A percentile compares a stretch with the other conserved stretches of the same genome.
These are phyloP conservation scores for Morpho helenor DNA, from an alignment of 2,888 invertebrate genomes.

Conservation along the genomic window DNA sequence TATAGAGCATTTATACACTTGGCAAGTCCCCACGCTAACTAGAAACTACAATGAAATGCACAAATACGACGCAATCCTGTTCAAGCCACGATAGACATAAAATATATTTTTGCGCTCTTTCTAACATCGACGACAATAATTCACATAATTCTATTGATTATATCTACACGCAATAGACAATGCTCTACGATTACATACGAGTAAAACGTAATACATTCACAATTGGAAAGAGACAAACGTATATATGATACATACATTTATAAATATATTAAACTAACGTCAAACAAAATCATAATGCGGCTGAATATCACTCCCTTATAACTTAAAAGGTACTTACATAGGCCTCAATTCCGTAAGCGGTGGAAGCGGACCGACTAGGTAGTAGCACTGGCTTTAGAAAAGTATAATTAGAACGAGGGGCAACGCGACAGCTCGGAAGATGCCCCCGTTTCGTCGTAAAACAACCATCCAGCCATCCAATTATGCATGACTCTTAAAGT, in stretches of 20 bases:
- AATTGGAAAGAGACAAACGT: conserved; percentile 22
- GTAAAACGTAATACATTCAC: conserved; percentile 7
- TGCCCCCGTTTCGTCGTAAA: conserved; percentile 49
- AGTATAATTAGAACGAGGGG: conserved; percentile 55
- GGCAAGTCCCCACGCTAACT: too few relatives aligned
- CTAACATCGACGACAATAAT: conserved; percentile 16
- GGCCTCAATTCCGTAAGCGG: conserved; percentile 21
- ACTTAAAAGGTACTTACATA: conserved; percentile 23
- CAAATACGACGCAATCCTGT: too few relatives aligned
- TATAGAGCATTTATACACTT: too few relatives aligned
- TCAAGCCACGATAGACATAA: too few relatives aligned
- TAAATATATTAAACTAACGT: background rate
- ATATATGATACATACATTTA: conserved; percentile 5
- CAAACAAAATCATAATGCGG: conserved; percentile 8
- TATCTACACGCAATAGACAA: conserved; percentile 2
- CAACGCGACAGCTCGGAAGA: conserved; percentile 49
- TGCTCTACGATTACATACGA: conserved; percentile 6
- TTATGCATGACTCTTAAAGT: conserved; percentile 28
- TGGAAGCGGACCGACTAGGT: conserved; percentile 33
- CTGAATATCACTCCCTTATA: conserved; percentile 11
- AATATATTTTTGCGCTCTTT: conserved; percentile 15
- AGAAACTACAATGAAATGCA: too few relatives aligned
- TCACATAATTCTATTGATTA: conserved; percentile 24
- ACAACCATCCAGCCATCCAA: conserved; percentile 32
- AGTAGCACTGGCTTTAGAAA: conserved; percentile 40